A percentile compares a stretch with the other conserved stretches of the same genome.
These are phyloP conservation scores for Tinamus guttatus DNA, from an alignment of 2,113 vertebrate species.

Conservation along the genomic window DNA sequence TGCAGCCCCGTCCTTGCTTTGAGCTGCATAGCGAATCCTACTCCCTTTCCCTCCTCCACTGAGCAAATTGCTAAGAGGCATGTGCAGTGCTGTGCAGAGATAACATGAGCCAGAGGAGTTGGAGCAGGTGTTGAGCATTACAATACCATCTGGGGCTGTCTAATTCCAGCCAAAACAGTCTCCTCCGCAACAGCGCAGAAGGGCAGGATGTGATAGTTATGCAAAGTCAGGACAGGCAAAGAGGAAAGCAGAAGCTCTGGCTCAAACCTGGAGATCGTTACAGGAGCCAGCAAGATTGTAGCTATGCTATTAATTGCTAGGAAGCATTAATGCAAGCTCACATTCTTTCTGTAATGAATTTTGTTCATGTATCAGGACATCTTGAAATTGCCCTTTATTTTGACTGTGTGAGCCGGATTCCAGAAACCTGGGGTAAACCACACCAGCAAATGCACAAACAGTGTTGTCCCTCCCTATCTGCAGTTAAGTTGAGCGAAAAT, in stretches of 20 bases:
- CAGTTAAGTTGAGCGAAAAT: background rate
- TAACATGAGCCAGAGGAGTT: slow-evolving; percentile 20
- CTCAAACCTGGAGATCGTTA: background rate
- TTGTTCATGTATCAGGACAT: background rate
- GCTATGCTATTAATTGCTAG: slow-evolving; percentile 31
- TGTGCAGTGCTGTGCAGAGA: background rate
- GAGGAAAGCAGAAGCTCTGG: background rate
- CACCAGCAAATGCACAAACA: background rate
- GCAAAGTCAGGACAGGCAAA: background rate
- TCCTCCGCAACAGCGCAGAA: background rate
- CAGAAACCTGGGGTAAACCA: background rate
- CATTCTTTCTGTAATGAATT: slow-evolving; percentile 55
- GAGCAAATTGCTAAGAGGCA: background rate
- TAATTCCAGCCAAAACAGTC: slow-evolving; percentile 21
- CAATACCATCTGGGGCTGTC: slow-evolving; percentile 16
- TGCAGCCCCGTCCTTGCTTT: accelerated
- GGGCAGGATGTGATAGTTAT: background rate
- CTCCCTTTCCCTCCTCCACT: background rate
- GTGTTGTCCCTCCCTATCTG: background rate
- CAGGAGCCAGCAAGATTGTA: background rate
- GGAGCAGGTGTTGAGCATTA: background rate
- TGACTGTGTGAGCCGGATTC: background rate
- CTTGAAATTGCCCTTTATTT: background rate
- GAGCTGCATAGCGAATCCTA: background rate
- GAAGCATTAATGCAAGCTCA: background rate